These are phyloP conservation scores for Brenthis ino DNA, from an alignment of 2,888 invertebrate genomes.

Conservation along the genomic window DNA sequence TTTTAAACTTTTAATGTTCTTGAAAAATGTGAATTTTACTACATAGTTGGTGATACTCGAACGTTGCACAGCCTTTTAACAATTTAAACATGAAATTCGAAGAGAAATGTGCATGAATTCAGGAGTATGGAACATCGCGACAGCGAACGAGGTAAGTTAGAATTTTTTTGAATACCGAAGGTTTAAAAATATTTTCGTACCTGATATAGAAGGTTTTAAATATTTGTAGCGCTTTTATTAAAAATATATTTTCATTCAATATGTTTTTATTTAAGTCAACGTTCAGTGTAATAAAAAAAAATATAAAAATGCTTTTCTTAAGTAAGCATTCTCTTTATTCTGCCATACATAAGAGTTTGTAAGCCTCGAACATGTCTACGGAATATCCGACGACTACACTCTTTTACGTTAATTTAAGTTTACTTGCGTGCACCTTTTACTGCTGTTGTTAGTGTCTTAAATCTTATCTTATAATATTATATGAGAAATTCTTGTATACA, in stretches of 20 bases:
- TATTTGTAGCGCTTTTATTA: neutral
- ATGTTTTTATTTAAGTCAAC: neutral
- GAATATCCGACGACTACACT: slow-evolving; percentile 27
- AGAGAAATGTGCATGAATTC: slow-evolving; percentile 68
- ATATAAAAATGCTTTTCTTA: slow-evolving; percentile 1
- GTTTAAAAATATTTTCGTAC: slow-evolving; percentile 36
- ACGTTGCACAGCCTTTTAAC: slow-evolving; percentile 55
- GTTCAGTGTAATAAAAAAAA: neutral
- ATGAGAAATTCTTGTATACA: neutral
- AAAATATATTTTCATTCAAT: neutral
- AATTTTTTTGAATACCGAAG: slow-evolving; percentile 38
- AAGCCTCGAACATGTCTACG: slow-evolving; percentile 23
- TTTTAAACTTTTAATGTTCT: slow-evolving; percentile 39
- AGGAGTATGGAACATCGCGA: slow-evolving; percentile 40
- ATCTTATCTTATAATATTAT: neutral
- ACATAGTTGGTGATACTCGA: slow-evolving; percentile 43
- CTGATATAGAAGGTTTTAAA: slow-evolving; percentile 5
- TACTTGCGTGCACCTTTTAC: neutral
- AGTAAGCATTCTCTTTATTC: slow-evolving; percentile 43
- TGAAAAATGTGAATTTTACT: slow-evolving; percentile 41
- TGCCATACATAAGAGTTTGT: slow-evolving; percentile 26
- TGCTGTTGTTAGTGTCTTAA: slow-evolving; percentile 3
- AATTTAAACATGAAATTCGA: slow-evolving; percentile 66
- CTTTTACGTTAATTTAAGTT: slow-evolving; percentile 25
- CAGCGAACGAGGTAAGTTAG: slow-evolving; percentile 41